A percentile compares a stretch with the other conserved stretches of the same genome.
These are phyloP conservation scores for Phania funesta DNA, from an alignment of 2,888 invertebrate genomes.

Conservation along the genomic window DNA sequence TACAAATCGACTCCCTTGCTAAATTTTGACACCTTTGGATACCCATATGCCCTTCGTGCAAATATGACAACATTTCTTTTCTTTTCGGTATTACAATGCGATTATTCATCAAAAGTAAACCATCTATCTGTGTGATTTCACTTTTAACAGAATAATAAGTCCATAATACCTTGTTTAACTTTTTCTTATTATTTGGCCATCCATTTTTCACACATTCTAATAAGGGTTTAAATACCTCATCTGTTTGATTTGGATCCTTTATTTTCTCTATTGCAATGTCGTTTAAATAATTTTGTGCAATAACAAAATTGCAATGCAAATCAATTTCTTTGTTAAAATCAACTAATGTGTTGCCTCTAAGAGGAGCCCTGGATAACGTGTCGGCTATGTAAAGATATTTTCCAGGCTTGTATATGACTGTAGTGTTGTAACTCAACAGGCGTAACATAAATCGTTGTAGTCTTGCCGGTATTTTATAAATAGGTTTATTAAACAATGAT, in stretches of 20 bases:
- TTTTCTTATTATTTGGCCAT: constrained; percentile 14
- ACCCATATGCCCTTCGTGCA: no score
- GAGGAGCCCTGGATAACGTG: constrained; percentile 19
- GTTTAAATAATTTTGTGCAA: constrained; percentile 1
- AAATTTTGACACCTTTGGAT: no score
- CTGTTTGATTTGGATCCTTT: neutral
- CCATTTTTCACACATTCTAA: constrained; percentile 13
- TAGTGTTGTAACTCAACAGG: constrained; percentile 15
- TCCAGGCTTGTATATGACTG: constrained; percentile 24
- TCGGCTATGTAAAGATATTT: constrained; percentile 45
- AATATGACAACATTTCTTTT: constrained; percentile 21
- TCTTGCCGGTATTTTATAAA: neutral
- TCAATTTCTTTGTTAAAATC: constrained; percentile 25
- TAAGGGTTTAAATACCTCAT: constrained; percentile 12
- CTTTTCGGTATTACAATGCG: constrained; percentile 43
- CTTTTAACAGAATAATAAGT: constrained; percentile 5
- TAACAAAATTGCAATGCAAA: constrained; percentile 14
- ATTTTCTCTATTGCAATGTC: constrained; percentile 19
- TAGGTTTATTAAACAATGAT: no score
- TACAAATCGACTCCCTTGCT: no score
- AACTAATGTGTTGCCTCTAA: constrained; percentile 13
- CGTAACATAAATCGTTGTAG: constrained; percentile 41
- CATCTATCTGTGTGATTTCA: constrained; percentile 23
- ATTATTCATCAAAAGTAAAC: constrained; percentile 47
- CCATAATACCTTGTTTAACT: constrained; percentile 1